Base-by-base conservation (phyloP, 1,140 invertebrate genomes). In the Eulimnadia texana region DNA sequence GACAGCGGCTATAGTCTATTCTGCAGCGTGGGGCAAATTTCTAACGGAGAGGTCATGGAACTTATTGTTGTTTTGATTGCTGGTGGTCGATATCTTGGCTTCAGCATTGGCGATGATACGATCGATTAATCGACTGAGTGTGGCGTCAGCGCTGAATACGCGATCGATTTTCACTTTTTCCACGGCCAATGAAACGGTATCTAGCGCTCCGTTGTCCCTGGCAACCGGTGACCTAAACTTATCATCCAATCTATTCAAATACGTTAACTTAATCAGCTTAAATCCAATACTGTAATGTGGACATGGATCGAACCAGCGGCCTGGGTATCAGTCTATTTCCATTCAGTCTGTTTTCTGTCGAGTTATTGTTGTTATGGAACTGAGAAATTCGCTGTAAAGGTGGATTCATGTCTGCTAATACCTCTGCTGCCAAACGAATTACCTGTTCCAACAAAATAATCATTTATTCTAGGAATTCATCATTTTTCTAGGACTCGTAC, bases 401-500 rank as follows among this genome's bases (percentile, higher is more conserved):
- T 6, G 33, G 33, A 42, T 42, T 6, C 33, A 42, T 42, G 33
- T 42, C 33, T 6, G 33, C 33, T 16, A 42, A 42, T 16, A 42
- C 33, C 16, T 42, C 33, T 6, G 33, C 33, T 42, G 33, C 33
- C 16, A 42, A 16, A 9, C 33, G 33, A 9, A 42, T 42, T 16
- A 42, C 33, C 33, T 42, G 33, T 9, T 9, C 33, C 6, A 6
- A 42, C 33, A 42, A 16, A 42, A 42, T 42, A 42, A 42, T 42
- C 33, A n/a, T n/a, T n/a, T n/a, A n/a, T n/a, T n/a, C n/a, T n/a
- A n/a, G n/a, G n/a, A n/a, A n/a, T n/a, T n/a, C n/a, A 42, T 42
- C 33, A 16, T 42, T 9, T 42, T 42, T 42, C 33, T 42, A 16
- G 6, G 33, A 16, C 6, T 9, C 6, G 54, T 33, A 67, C 64